phyloP scores from a whole-genome alignment of 64 coral and sea anemone species.

The Montipora sp. region DNA sequence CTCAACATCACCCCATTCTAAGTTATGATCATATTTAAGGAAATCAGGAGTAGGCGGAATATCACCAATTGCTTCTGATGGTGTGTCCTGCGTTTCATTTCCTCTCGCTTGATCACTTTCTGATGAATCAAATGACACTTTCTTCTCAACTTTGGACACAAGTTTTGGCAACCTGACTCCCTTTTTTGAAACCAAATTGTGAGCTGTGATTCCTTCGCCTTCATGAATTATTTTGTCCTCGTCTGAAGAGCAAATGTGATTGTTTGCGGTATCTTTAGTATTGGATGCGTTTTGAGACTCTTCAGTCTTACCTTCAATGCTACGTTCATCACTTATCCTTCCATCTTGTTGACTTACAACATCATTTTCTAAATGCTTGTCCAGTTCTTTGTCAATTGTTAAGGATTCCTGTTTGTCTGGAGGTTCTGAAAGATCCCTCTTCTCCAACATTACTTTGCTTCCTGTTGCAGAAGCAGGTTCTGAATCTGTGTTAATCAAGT shows the following conservation, averaged over 20 bases:
- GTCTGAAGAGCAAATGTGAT: background rate
- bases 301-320: background rate
- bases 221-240: background rate
- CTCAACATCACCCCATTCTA: conserved; percentile 20
- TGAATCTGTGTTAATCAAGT: background rate
- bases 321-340: background rate
- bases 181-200: background rate
- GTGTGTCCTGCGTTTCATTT: background rate
- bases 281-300: background rate
- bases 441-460: background rate
- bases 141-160: background rate
- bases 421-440: background rate
- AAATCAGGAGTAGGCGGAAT: conserved; percentile 38
- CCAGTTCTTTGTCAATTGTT: background rate
- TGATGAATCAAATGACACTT: conserved; percentile 15
- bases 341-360: background rate
- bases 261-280: background rate
- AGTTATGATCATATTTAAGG: background rate
- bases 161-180: conserved; percentile 16
- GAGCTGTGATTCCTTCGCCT: background rate
- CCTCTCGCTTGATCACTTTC: background rate
- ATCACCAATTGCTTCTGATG: background rate
- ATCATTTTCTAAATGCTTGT: background rate
- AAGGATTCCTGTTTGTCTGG: background rate
- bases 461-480: background rate